Conservation (phyloP, 1,140 invertebrate species). For the Heliconius nattereri region DNA sequence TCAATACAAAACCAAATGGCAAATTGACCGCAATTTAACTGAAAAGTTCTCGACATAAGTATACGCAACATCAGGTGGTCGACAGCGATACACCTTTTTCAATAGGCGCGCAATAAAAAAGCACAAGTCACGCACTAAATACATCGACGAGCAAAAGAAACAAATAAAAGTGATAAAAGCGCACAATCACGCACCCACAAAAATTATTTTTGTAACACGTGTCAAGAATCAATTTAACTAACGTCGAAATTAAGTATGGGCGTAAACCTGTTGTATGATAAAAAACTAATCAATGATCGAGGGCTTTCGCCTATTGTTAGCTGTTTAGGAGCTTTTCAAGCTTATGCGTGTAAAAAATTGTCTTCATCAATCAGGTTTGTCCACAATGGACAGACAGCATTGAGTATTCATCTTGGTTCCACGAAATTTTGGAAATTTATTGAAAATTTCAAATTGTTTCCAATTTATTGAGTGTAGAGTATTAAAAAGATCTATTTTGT, state of each 20-base stretch:
- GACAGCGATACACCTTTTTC: conserved; percentile 60
- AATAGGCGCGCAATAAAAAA: conserved; percentile 78
- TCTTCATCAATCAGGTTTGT: conserved; percentile 75
- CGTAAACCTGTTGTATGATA: conserved; percentile 76
- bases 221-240: conserved; percentile 79
- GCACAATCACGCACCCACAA: conserved; percentile 74
- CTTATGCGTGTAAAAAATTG: conserved; percentile 57
- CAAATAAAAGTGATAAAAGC: conserved; percentile 74
- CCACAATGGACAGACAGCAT: conserved; percentile 59
- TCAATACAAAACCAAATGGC: neutral
- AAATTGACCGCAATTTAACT: neutral
- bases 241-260: conserved; percentile 79
- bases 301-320: conserved; percentile 66
- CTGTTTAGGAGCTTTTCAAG: neutral
- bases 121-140: conserved; percentile 77
- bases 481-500: neutral
- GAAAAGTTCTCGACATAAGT: conserved; percentile 33
- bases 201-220: conserved; percentile 79
- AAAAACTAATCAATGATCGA: conserved; percentile 80
- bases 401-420: conserved; percentile 61
- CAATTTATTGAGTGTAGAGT: conserved; percentile 43
- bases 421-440: conserved; percentile 62
- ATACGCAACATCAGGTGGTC: conserved; percentile 61
- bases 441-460: conserved; percentile 57
- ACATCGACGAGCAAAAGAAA: conserved; percentile 73